Percentiles rank a stretch among this genome's conserved stretches.
These are phyloP conservation scores for Mus spicilegus DNA, from an alignment of 2,113 vertebrate species.

Conservation along the genomic window DNA sequence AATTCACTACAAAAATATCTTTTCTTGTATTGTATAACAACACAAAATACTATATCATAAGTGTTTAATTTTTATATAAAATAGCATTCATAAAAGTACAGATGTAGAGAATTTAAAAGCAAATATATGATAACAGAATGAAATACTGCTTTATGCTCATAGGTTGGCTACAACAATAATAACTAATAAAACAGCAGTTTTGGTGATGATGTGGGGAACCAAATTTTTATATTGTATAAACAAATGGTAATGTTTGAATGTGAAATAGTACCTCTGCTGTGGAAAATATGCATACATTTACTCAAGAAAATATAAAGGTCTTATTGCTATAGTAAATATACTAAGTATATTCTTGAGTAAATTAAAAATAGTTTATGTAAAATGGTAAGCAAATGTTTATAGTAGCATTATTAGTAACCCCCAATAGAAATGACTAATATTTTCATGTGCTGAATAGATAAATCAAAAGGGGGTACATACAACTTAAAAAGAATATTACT, in stretches of 20 bases:
- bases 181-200: background rate
- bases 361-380: background rate
- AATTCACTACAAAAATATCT: conserved; percentile 1
- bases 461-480: background rate
- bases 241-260: background rate
- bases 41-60: background rate
- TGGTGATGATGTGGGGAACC: background rate
- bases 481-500: background rate
- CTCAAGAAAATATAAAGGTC: background rate
- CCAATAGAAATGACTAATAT: background rate
- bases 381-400: background rate
- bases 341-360: background rate
- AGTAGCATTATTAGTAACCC: background rate
- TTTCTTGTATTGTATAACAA: background rate
- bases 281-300: background rate
- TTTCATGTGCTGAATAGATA: background rate
- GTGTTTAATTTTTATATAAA: background rate
- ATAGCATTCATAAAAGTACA: conserved; percentile 7
- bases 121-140: background rate
- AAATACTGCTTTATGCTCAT: background rate
- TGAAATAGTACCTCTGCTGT: background rate
- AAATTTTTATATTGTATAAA: background rate
- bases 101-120: background rate
- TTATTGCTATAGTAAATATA: background rate
- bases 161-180: background rate